A percentile compares a stretch with the other conserved stretches of the same genome.
Evolutionary conservation across 92 coral and sea anemone species (phyloP).

Genomic region (Blastomussa wellsi): DNA sequence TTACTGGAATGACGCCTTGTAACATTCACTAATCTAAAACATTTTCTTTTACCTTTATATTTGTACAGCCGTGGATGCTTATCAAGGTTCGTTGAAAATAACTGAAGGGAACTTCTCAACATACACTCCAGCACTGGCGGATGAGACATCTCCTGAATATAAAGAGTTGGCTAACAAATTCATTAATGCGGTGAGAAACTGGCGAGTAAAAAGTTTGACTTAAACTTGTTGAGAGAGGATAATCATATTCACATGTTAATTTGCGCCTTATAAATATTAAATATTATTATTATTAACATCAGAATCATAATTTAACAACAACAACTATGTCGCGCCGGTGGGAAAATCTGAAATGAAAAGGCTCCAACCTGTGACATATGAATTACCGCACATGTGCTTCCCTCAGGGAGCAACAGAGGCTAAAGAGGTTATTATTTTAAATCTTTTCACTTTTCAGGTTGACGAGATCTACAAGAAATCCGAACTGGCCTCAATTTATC

Average conservation of each 20-base stretch:
- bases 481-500: slow-evolving; percentile 37
- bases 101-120: slow-evolving; percentile 29
- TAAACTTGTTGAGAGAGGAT: too few species aligned
- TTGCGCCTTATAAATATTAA: too few species aligned
- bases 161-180: slow-evolving; percentile 31
- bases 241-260: too few species aligned
- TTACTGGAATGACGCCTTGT: not conserved
- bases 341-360: too few species aligned
- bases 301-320: too few species aligned
- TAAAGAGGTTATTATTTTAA: not conserved
- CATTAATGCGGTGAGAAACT: slow-evolving; percentile 37
- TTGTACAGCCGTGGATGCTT: slow-evolving; percentile 29
- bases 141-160: slow-evolving; percentile 31
- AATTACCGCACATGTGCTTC: not conserved
- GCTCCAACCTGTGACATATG: not conserved
- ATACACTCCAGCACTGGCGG: slow-evolving; percentile 28
- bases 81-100: slow-evolving; percentile 24
- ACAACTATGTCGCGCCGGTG: too few species aligned
- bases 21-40: too few species aligned
- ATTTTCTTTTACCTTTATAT: not conserved
- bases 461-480: slow-evolving; percentile 44
- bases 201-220: not conserved
- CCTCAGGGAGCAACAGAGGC: too few species aligned
- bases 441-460: slow-evolving; percentile 19
- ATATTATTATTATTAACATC: too few species aligned